These are phyloP conservation scores for Trinorchestia longiramus DNA, from an alignment of 1,140 invertebrate species.

Conservation along the genomic window DNA sequence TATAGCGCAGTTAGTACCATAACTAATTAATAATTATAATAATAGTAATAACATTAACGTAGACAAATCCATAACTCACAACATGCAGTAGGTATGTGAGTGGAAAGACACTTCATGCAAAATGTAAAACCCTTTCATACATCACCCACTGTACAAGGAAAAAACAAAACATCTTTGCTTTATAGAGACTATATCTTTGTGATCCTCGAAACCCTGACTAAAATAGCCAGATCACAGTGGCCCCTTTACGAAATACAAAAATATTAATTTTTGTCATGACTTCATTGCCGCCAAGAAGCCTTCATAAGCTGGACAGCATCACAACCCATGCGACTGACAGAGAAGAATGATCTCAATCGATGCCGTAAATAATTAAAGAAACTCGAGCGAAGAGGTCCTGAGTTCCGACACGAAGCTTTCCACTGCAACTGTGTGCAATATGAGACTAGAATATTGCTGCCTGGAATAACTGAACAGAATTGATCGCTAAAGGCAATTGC, in stretches of 20 bases:
- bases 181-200: too few species aligned
- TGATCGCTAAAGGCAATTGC: background rate
- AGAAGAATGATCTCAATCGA: conserved; percentile 1
- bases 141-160: too few species aligned
- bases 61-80: too few species aligned
- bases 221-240: too few species aligned
- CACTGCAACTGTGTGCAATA: background rate
- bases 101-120: too few species aligned
- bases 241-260: background rate
- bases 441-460: background rate
- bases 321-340: background rate
- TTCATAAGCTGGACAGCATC: background rate
- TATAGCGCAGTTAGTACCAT: too few species aligned
- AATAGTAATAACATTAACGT: too few species aligned
- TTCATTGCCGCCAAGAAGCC: background rate
- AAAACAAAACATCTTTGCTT: too few species aligned
- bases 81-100: too few species aligned
- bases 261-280: background rate
- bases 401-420: background rate
- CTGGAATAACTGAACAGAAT: background rate
- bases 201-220: too few species aligned
- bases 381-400: background rate
- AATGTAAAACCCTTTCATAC: too few species aligned
- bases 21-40: too few species aligned
- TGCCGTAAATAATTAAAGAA: background rate